Base-by-base conservation (phyloP, 2,113 vertebrate species). In the Aepyceros melampus region DNA sequence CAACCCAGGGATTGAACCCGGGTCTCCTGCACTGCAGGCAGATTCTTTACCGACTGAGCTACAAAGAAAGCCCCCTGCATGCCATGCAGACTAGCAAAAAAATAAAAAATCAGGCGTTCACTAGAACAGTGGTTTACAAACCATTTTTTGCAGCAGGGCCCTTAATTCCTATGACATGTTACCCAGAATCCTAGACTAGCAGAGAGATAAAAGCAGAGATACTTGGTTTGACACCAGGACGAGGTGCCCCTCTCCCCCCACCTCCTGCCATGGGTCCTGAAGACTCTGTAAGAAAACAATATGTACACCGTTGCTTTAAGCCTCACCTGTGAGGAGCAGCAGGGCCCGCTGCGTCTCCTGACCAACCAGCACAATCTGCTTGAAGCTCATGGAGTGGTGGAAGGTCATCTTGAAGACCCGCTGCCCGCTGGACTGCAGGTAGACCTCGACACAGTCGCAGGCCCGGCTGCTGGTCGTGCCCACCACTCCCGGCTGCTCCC, bases 321-420 rank as follows among this genome's bases (percentile, higher is more conserved):
- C 3, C 96, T 49, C 33, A 99, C 99, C 98, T 94, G 98, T 98
- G 67, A 99, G 98, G 25, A 99, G 98, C 89, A 99, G 87, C 8
- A 99, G 97, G 7, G 98, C 90, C 64, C 99, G 89, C 33, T 98
- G 98, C 0, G 96, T 96, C 98, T 98, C 98, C 47, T 98, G 97
- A 19, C 99, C 99, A 13, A 98, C 98, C 15, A 99, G 96, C 45
- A 96, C 97, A 13, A 99, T 98, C 97, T 99, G 98, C 83, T 97
- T 98, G 98, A 99, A 99, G 58, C 62, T 98, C 98, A 99, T 98
- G 84, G 99, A 98, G 92, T 97, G 96, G 83, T 99, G 99, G 92
- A 99, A 99, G 40, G 98, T 99, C 98, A 99, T 99, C 96, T 98
- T 98, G 97, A 98, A 99, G 47, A 99, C 98, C 5, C 98, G 97